Evolutionary conservation across 2,888 invertebrate genomes (phyloP).

Genomic region (Acleris sparsana): DNA sequence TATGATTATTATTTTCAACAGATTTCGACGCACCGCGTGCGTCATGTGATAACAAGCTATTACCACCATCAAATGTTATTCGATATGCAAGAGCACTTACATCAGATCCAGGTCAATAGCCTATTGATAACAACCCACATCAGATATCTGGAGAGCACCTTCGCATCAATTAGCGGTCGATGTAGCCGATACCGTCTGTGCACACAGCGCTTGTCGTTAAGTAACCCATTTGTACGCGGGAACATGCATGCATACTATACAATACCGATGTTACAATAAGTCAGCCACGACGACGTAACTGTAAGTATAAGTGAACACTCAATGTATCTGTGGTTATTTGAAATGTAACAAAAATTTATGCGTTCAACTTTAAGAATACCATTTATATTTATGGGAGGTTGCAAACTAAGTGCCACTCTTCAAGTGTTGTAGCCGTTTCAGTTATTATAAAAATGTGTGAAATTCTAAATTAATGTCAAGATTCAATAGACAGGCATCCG

Average conservation of each 20-base stretch:
- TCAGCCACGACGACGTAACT: not conserved
- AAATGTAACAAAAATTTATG: no score
- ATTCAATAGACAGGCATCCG: slow-evolving; percentile 45
- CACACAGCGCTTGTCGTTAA: slow-evolving; percentile 14
- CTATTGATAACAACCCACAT: slow-evolving; percentile 53
- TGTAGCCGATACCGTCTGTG: slow-evolving; percentile 49
- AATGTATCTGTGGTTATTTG: no score
- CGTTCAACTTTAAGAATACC: no score
- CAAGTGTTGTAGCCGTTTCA: no score
- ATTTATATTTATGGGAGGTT: no score
- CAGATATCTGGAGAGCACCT: slow-evolving; percentile 60
- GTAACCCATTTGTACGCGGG: slow-evolving; percentile 12
- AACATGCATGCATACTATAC: not conserved
- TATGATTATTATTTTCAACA: no score
- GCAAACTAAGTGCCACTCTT: no score
- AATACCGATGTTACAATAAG: slow-evolving; percentile 9
- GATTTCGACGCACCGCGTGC: no score
- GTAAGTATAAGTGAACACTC: no score
- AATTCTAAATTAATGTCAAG: not conserved
- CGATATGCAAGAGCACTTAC: slow-evolving; percentile 1
- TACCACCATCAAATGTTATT: no score
- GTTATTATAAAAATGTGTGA: no score
- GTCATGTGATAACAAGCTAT: no score
- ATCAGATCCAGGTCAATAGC: slow-evolving; percentile 20
- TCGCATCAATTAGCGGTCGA: slow-evolving; percentile 53